Evolutionary conservation across 2,113 vertebrate genomes (phyloP).

Genomic region (Cephalopterus ornatus): DNA sequence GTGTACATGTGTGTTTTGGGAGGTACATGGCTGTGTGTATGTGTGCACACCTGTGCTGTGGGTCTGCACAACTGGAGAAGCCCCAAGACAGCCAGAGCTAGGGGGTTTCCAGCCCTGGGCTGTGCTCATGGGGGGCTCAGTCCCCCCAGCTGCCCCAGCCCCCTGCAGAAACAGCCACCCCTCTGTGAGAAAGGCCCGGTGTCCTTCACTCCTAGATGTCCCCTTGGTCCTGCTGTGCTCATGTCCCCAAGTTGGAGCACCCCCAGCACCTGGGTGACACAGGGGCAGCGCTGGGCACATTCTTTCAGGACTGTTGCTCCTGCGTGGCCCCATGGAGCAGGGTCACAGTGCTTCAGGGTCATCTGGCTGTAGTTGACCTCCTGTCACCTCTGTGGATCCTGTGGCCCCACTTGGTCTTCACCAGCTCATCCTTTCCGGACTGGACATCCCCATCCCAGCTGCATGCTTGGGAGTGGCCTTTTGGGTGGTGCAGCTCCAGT

Average conservation of each 20-base stretch:
- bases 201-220: rapidly evolving
- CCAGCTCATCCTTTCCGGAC: not conserved
- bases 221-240: rapidly evolving
- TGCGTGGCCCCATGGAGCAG: not conserved
- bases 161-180: not conserved
- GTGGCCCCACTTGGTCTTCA: not conserved
- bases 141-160: not conserved
- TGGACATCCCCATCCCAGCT: not conserved
- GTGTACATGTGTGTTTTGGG: not conserved
- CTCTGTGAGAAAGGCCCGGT: not conserved
- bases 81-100: not conserved
- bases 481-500: not conserved
- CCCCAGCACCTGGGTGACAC: rapidly evolving
- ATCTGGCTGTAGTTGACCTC: not conserved
- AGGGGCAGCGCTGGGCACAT: not conserved
- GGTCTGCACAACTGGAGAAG: not conserved
- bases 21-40: not conserved
- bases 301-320: not conserved
- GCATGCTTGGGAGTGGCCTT: not conserved
- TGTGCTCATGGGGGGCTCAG: not conserved
- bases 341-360: not conserved
- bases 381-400: not conserved
- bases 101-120: not conserved
- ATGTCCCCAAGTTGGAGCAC: not conserved
- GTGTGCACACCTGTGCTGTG: rapidly evolving